Evolutionary conservation across 2,797 vertebrate genomes (phyloP).

Genomic region (Typhlichthys subterraneus): DNA sequence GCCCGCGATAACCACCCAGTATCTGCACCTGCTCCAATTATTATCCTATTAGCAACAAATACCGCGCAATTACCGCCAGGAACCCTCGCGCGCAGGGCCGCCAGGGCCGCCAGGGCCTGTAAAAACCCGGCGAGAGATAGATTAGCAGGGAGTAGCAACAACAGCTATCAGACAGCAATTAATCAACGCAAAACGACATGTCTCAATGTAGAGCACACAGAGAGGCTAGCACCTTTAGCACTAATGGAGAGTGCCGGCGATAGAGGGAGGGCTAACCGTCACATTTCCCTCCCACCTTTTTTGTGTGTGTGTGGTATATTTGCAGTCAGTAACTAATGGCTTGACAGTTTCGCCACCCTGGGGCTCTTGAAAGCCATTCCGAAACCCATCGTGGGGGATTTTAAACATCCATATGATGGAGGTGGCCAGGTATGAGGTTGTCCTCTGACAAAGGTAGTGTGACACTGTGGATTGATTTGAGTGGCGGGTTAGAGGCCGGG

Average conservation of each 20-base stretch:
- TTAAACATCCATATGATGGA: no score
- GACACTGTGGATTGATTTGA: no score
- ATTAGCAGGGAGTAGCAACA: constrained; percentile 67
- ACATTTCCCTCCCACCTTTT: background rate
- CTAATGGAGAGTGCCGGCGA: constrained; percentile 48
- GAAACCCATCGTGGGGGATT: background rate
- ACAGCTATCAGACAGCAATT: constrained; percentile 73
- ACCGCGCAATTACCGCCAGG: constrained; percentile 79
- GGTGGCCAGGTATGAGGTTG: no score
- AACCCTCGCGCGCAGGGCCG: constrained; percentile 62
- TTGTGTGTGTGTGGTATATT: constrained; percentile 15
- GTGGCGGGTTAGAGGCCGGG: no score
- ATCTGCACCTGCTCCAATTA: constrained; percentile 84
- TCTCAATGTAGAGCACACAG: constrained; percentile 41
- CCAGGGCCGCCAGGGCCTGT: constrained; percentile 49
- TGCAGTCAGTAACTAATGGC: constrained; percentile 21
- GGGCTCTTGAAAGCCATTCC: constrained; percentile 8
- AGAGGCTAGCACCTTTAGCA: constrained; percentile 57
- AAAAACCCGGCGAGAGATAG: constrained; percentile 62
- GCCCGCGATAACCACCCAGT: constrained; percentile 65
- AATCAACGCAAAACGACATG: constrained; percentile 67
- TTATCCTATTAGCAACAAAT: constrained; percentile 85
- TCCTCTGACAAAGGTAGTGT: no score
- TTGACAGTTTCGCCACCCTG: constrained; percentile 15
- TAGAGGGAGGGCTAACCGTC: background rate